Evolutionary conservation across 2,888 invertebrate genomes (phyloP), one percentile per base, ranked within the genome.

Genomic region (Boloria selene): DNA sequence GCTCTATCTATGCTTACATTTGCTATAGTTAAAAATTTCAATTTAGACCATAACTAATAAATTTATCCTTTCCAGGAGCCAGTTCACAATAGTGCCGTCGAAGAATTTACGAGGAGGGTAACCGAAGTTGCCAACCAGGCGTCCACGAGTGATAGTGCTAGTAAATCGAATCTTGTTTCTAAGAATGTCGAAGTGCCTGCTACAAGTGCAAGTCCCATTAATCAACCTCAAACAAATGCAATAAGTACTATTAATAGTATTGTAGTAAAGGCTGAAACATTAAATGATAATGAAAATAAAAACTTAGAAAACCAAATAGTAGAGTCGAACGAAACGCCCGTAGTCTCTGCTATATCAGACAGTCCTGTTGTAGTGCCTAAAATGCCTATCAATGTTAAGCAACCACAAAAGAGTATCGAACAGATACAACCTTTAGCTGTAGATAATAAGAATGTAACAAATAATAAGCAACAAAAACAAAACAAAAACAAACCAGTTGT

Each of bases 311-410:
- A 82, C 77, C 89, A 90, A 80, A 79, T 80, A 82, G 84, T 81
- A 79, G 85, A 87, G 77, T 73, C 82, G 70, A 84, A 77, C 73
- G 91, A 91, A 77, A 94, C 95, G 38, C 95, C 95, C 53, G 93
- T 95, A 72, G 95, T 95, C 64, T 95, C 95, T 70, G 95, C 95
- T 70, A 94, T 94, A 87, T 93, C 94, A 65, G 94, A 95, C 79
- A 94, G 94, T 75, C 95, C 94, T 77, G 94, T 94, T 82, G 93
- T 94, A 82, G 94, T 93, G 83, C 93, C 93, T 80, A 93, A 92
- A 88, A 83, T 91, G 83, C 87, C 93, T 80, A 77, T 84, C 71
- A 88, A 82, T 78, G 74, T 81, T 78, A 90, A 89, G 79, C 86
- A 85, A 79, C 76, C 78, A 70, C 87, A 85, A 77, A 91, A 88